phyloP scores from a whole-genome alignment of 1,140 invertebrate species.

The Hyposmocoma kahamanoa region DNA sequence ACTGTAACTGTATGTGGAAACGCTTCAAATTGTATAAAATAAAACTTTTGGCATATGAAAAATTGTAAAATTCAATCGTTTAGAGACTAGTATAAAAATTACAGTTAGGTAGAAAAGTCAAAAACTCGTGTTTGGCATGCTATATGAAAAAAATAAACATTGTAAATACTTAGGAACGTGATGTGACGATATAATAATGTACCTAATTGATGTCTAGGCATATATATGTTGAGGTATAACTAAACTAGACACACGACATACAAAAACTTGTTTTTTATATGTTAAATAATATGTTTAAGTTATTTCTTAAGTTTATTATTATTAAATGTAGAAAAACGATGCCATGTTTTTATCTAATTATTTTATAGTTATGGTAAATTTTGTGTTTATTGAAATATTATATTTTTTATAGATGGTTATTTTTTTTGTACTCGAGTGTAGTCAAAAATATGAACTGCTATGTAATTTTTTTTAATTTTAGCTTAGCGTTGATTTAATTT shows the following conservation, averaged over 20 bases:
- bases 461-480: slow-evolving; percentile 54
- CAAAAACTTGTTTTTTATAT: neutral
- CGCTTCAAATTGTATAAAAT: slow-evolving; percentile 7
- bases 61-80: slow-evolving; percentile 57
- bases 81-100: slow-evolving; percentile 49
- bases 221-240: slow-evolving; percentile 13
- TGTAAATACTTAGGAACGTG: slow-evolving; percentile 63
- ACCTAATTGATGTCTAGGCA: slow-evolving; percentile 53
- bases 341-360: slow-evolving; percentile 63
- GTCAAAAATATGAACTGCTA: slow-evolving; percentile 43
- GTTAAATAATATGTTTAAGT: slow-evolving; percentile 37
- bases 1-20: slow-evolving; percentile 18
- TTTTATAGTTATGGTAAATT: slow-evolving; percentile 42
- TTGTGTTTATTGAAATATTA: slow-evolving; percentile 64
- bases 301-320: slow-evolving; percentile 15
- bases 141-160: slow-evolving; percentile 33
- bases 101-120: slow-evolving; percentile 49
- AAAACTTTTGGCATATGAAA: slow-evolving; percentile 40
- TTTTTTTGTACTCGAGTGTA: slow-evolving; percentile 60
- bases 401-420: slow-evolving; percentile 68
- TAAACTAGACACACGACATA: neutral
- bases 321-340: slow-evolving; percentile 34
- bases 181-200: slow-evolving; percentile 43
- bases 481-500: slow-evolving; percentile 56
- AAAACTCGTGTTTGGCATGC: slow-evolving; percentile 59